Percentiles rank a stretch among this genome's conserved stretches.
These are phyloP conservation scores for Polia nebulosa DNA, from an alignment of 2,888 invertebrate species.

Conservation along the genomic window DNA sequence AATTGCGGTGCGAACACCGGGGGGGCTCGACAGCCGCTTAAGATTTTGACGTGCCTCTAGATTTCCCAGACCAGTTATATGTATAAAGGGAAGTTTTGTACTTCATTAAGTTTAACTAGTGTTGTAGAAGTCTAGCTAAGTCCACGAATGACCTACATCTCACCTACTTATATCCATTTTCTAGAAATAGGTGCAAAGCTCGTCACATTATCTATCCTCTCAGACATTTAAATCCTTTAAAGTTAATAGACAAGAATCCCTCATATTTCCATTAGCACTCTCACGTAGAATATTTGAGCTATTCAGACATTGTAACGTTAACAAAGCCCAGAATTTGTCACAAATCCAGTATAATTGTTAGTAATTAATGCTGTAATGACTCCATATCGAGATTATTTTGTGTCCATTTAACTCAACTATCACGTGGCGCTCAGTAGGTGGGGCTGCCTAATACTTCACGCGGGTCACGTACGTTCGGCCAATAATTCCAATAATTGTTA, in stretches of 20 bases:
- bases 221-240: slow-evolving; percentile 34
- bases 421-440: slow-evolving; percentile 54
- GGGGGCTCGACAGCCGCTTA: slow-evolving; percentile 3
- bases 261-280: slow-evolving; percentile 9
- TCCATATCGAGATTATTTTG: slow-evolving; percentile 35
- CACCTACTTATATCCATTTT: background rate
- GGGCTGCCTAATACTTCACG: slow-evolving; percentile 40
- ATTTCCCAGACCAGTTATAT: slow-evolving; percentile 41
- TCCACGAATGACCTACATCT: background rate
- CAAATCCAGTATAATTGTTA: slow-evolving; percentile 45
- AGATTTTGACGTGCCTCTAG: slow-evolving; percentile 27
- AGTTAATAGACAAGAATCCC: background rate
- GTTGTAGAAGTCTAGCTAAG: background rate
- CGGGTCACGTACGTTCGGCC: slow-evolving; percentile 67
- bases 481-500: slow-evolving; percentile 65
- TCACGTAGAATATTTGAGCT: slow-evolving; percentile 1
- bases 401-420: slow-evolving; percentile 60
- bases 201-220: slow-evolving; percentile 6
- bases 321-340: slow-evolving; percentile 42
- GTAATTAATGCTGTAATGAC: slow-evolving; percentile 53
- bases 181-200: slow-evolving; percentile 17
- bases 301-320: slow-evolving; percentile 22
- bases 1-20: slow-evolving; percentile 29
- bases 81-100: slow-evolving; percentile 16
- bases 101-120: slow-evolving; percentile 23